A percentile compares a stretch with the other conserved stretches of the same genome.
Evolutionary conservation across 1,140 invertebrate species (phyloP).

Genomic region (Cydia strobilella): DNA sequence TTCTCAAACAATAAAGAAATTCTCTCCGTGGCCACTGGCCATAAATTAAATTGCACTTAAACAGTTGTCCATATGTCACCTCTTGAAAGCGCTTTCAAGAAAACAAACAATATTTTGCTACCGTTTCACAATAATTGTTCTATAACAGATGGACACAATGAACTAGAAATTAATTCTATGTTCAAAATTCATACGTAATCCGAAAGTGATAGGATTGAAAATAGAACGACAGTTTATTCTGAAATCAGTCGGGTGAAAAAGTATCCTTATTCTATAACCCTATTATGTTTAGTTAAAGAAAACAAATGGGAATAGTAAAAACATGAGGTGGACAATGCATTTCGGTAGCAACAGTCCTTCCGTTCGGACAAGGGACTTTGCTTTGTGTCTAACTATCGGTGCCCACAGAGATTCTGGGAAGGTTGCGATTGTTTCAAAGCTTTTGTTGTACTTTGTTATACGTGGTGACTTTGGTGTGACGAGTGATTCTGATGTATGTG

Average conservation of each 20-base stretch:
- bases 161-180: too few species aligned
- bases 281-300: conserved; percentile 66
- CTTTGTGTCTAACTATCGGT: conserved; percentile 63
- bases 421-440: conserved; percentile 47
- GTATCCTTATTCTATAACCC: conserved; percentile 56
- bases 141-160: conserved; percentile 61
- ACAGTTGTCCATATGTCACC: conserved; percentile 66
- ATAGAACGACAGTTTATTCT: background rate
- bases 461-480: conserved; percentile 23
- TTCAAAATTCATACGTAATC: background rate
- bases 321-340: conserved; percentile 59
- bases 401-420: conserved; percentile 53
- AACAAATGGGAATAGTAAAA: conserved; percentile 63
- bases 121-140: conserved; percentile 60
- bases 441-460: conserved; percentile 33
- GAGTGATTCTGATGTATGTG: conserved; percentile 11
- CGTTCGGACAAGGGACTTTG: conserved; percentile 52
- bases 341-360: conserved; percentile 56
- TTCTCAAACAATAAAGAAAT: conserved; percentile 70
- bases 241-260: background rate
- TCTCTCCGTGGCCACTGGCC: conserved; percentile 58
- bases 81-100: conserved; percentile 66
- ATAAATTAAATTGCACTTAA: conserved; percentile 68
- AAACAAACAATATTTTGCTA: conserved; percentile 78
- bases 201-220: background rate